Base-by-base conservation (phyloP, 2,888 invertebrate genomes). In the Operophtera brumata region DNA sequence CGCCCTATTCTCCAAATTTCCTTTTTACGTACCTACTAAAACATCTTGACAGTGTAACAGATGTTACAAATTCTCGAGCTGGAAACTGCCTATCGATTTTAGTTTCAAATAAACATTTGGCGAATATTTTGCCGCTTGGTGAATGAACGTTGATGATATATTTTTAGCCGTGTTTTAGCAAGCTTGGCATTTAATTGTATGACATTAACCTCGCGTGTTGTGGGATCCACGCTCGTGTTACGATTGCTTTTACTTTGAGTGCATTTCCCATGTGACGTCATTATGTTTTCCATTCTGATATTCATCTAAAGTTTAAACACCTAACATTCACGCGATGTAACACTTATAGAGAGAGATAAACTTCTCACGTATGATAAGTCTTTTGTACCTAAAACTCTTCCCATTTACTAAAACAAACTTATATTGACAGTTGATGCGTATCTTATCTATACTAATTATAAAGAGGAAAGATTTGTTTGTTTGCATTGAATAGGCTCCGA, bases 11-110 rank as follows among this genome's bases (percentile, higher is more conserved):
- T 34, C 8, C 26, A 36, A 20, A n/a, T 35, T 32, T 14, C 26
- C 20, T 20, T n/a, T n/a, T 49, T 11, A 10, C 25, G 26, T 44
- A 9, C 28, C 28, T 28, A 51, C 36, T 8, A 48, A 46, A 52
- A 26, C 43, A 42, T 49, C 39, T 53, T 36, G 10, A 39, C 40
- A 47, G 53, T 39, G 48, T 53, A 51, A 36, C 52, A 51, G 54
- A 57, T 57, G 60, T 47, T 58, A 36, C 45, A 47, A 59, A 57
- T 58, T 56, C 54, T 59, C 43, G 55, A 54, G 51, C 60, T 60
- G 44, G 45, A 59, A 61, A 62, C 60, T 64, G 58, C 56, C 40
- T 61, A 65, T 65, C 57, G 64, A 65, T 65, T 59, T 59, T 45
- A 30, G 28, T 39, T 53, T 47, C 52, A 56, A 57, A 54, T 40